Conservation (phyloP, 1,140 invertebrate genomes). For the Drosophila mayri region DNA sequence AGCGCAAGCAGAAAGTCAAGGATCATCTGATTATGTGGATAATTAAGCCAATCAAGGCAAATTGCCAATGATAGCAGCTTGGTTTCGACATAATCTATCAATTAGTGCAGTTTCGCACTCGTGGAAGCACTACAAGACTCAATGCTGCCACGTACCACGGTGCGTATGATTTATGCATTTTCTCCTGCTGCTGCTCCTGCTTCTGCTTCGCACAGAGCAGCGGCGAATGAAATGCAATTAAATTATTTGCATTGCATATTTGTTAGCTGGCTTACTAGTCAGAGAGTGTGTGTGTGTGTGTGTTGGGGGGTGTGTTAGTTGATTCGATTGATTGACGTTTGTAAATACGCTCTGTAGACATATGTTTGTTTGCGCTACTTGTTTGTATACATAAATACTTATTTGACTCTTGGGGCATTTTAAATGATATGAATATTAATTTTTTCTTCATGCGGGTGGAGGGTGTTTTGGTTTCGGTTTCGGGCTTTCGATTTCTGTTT, state of each 20-base stretch:
- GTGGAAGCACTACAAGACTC: slow-evolving; percentile 6
- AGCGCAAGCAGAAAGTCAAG: slow-evolving; percentile 1
- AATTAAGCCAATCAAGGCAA: slow-evolving; percentile 40
- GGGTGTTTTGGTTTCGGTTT: slow-evolving; percentile 11
- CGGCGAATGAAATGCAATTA: slow-evolving; percentile 75
- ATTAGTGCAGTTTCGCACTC: slow-evolving; percentile 40
- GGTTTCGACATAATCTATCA: slow-evolving; percentile 33
- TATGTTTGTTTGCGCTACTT: slow-evolving; percentile 49
- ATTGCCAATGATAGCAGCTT: slow-evolving; percentile 30
- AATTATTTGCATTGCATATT: slow-evolving; percentile 74
- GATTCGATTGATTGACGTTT: slow-evolving; percentile 65
- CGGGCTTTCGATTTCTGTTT: not conserved
- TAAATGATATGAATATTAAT: slow-evolving; percentile 62
- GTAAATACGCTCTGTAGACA: slow-evolving; percentile 62
- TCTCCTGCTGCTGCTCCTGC: slow-evolving; percentile 43
- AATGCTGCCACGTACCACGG: slow-evolving; percentile 51
- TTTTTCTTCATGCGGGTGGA: slow-evolving; percentile 37
- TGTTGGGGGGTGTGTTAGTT: slow-evolving; percentile 32
- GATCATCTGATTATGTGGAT: slow-evolving; percentile 32
- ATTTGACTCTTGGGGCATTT: slow-evolving; percentile 56
- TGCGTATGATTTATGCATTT: slow-evolving; percentile 73
- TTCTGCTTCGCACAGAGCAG: slow-evolving; percentile 46
- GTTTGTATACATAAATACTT: slow-evolving; percentile 73
- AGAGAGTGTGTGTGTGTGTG: slow-evolving; percentile 11
- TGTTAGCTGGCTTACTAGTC: slow-evolving; percentile 42